Percentiles rank a stretch among this genome's conserved stretches.
These are phyloP conservation scores for Megalops atlanticus DNA, from an alignment of 2,113 vertebrate species.

Conservation along the genomic window DNA sequence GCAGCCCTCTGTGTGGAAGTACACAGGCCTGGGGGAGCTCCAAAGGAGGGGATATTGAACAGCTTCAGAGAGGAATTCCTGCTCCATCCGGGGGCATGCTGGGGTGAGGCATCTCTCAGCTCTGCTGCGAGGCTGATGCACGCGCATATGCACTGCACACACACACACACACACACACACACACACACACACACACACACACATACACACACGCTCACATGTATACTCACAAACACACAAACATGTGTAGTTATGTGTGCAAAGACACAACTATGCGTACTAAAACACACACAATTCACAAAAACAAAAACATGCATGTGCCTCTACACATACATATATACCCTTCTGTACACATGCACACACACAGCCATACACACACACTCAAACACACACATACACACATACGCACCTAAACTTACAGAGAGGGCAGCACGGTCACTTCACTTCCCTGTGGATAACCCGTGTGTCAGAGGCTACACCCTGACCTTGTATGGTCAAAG, in stretches of 20 bases:
- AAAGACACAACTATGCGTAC: background rate
- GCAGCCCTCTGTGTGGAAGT: constrained; percentile 76
- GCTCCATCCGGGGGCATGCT: constrained; percentile 12
- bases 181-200: constrained; percentile 19
- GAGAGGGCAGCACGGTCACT: no score
- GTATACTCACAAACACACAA: constrained; percentile 13
- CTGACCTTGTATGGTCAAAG: constrained; percentile 40
- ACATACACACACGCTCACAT: background rate
- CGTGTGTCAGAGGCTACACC: constrained; percentile 37
- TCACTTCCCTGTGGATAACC: background rate
- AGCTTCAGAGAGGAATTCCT: constrained; percentile 57
- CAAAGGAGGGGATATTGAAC: constrained; percentile 51
- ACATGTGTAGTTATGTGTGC: background rate
- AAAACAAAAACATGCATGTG: no score
- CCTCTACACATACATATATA: no score
- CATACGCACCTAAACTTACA: no score
- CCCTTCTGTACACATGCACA: no score
- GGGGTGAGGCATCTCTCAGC: background rate
- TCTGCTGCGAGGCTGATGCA: background rate
- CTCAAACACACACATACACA: no score
- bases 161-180: constrained; percentile 35
- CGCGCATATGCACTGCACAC: constrained; percentile 12
- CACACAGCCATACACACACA: no score
- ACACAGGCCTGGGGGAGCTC: constrained; percentile 61
- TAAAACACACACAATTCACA: background rate